These are phyloP conservation scores for Papilio aristodemus DNA, from an alignment of 1,140 invertebrate species.

Conservation along the genomic window DNA sequence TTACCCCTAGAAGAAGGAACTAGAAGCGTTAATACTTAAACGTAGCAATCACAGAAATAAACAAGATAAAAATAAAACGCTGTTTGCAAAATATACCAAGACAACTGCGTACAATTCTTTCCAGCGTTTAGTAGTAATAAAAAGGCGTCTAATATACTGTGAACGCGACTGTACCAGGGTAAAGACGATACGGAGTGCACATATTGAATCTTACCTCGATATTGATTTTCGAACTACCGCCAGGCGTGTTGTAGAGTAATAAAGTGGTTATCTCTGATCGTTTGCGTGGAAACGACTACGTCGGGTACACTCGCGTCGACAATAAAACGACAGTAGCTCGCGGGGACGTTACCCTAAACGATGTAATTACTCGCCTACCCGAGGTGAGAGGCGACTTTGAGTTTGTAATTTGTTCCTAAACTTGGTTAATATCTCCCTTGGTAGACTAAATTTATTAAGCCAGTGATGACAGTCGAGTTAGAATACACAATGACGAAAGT, in stretches of 20 bases:
- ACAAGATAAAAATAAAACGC: conserved; percentile 46
- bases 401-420: conserved; percentile 75
- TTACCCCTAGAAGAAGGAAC: no score
- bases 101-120: conserved; percentile 51
- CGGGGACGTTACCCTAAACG: conserved; percentile 57
- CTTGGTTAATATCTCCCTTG: conserved; percentile 75
- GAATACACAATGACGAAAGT: conserved; percentile 5
- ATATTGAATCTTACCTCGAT: conserved; percentile 48
- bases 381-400: conserved; percentile 66
- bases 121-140: conserved; percentile 47
- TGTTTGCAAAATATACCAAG: conserved; percentile 51
- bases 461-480: conserved; percentile 48
- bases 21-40: no score
- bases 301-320: conserved; percentile 51
- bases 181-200: conserved; percentile 31
- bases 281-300: conserved; percentile 58
- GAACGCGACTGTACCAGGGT: conserved; percentile 31
- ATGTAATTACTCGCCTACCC: conserved; percentile 66
- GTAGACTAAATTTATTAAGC: conserved; percentile 76
- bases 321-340: conserved; percentile 53
- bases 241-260: conserved; percentile 65
- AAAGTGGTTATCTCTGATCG: conserved; percentile 70
- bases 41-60: no score
- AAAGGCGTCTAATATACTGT: conserved; percentile 58
- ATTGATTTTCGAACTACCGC: conserved; percentile 58